Conservation (phyloP, 2,797 vertebrate genomes). For the Myotis pilosus region DNA sequence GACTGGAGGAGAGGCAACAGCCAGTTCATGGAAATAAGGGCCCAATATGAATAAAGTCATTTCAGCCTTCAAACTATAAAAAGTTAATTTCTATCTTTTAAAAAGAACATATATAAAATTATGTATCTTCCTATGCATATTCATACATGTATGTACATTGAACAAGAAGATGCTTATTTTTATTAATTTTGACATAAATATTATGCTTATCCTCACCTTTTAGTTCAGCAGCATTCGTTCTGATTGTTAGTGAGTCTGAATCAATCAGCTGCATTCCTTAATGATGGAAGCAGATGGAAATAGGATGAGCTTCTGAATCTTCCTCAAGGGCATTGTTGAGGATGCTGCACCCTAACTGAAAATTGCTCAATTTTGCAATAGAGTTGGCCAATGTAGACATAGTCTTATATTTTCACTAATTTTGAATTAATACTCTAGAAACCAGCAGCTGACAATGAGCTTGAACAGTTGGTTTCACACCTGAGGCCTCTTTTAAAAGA, state of each 20-base stretch:
- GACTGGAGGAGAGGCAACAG: background rate
- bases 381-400: constrained; percentile 72
- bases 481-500: constrained; percentile 78
- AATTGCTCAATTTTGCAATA: constrained; percentile 68
- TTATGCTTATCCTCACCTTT: constrained; percentile 49
- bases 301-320: constrained; percentile 66
- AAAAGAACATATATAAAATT: background rate
- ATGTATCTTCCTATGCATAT: background rate
- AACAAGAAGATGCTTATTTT: background rate
- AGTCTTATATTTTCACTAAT: constrained; percentile 74
- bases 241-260: constrained; percentile 68
- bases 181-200: background rate
- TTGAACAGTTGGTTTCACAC: constrained; percentile 77
- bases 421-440: constrained; percentile 74
- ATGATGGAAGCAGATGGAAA: constrained; percentile 75
- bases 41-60: background rate
- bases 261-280: constrained; percentile 69
- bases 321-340: constrained; percentile 74
- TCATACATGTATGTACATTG: background rate
- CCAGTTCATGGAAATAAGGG: background rate
- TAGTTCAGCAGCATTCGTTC: constrained; percentile 22
- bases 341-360: constrained; percentile 66
- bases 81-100: background rate
- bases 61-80: background rate
- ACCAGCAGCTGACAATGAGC: constrained; percentile 73